Conservation (phyloP, 2,797 vertebrate species). For the Falco peregrinus region DNA sequence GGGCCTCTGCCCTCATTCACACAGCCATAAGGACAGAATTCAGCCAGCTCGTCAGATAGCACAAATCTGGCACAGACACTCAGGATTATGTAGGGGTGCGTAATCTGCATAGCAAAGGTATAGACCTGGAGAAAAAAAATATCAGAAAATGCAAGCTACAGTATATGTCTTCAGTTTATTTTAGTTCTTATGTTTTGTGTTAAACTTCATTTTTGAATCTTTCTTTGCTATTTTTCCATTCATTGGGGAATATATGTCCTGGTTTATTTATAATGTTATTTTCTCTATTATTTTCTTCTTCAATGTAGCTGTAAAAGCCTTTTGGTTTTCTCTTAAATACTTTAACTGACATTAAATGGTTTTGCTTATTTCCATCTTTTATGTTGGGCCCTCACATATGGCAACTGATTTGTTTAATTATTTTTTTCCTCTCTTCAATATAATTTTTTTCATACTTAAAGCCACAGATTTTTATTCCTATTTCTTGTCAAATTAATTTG, state of each 20-base stretch:
- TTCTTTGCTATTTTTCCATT: neutral
- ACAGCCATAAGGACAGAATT: neutral
- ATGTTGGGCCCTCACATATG: neutral
- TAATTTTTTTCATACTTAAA: neutral
- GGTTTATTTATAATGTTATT: neutral
- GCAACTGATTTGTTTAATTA: neutral
- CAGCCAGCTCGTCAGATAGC: neutral
- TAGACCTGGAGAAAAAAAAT: neutral
- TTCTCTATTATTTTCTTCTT: neutral
- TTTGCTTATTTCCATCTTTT: neutral
- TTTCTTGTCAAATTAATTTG: neutral
- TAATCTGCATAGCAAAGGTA: neutral
- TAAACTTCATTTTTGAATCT: neutral
- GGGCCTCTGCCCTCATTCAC: neutral
- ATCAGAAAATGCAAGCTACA: neutral
- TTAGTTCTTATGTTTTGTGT: neutral
- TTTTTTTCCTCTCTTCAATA: neutral
- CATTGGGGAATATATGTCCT: neutral
- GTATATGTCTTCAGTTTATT: neutral
- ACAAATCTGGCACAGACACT: neutral
- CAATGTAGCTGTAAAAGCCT: neutral
- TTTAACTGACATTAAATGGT: neutral
- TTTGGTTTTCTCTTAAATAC: neutral
- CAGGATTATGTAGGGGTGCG: neutral
- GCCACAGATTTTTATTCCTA: neutral